A percentile compares a stretch with the other conserved stretches of the same genome.
Conservation (phyloP, 30 jellyfish, hydroid and myxozoan species). For the Clytia hemisphaerica region DNA sequence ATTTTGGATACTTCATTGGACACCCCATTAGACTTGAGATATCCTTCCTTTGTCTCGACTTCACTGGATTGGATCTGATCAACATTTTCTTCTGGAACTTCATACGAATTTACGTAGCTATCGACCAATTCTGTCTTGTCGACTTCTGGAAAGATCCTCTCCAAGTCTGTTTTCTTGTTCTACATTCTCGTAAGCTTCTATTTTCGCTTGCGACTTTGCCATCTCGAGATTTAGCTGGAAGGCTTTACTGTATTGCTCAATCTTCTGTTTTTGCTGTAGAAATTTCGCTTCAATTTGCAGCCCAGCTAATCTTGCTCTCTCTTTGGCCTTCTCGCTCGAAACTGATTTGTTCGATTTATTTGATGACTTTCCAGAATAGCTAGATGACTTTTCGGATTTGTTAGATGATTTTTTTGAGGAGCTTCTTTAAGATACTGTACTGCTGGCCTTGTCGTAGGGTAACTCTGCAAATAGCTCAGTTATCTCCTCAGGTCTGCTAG, state of each 20-base stretch:
- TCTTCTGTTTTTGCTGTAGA: not conserved
- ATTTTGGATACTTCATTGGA: no score
- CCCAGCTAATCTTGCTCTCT: not conserved
- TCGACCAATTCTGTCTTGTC: not conserved
- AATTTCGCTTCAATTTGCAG: slow-evolving; percentile 9
- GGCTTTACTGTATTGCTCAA: not conserved
- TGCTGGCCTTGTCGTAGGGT: no score
- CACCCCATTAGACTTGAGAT: no score
- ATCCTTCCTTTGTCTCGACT: no score
- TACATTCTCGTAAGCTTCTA: not conserved
- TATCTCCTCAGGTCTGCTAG: no score
- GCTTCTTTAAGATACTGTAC: no score
- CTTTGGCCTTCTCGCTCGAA: not conserved
- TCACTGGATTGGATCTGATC: no score
- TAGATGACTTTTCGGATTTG: no score
- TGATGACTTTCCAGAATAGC: no score
- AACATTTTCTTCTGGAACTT: no score
- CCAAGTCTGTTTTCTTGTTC: not conserved
- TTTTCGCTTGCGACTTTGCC: slow-evolving; percentile 5
- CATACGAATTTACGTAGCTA: not conserved
- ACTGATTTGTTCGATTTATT: not conserved
- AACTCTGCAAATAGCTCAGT: no score
- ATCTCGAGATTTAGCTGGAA: not conserved
- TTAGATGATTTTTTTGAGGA: no score
- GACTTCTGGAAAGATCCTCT: not conserved